These are phyloP conservation scores for Lypha dubia DNA, from an alignment of 2,888 invertebrate species.

Conservation along the genomic window DNA sequence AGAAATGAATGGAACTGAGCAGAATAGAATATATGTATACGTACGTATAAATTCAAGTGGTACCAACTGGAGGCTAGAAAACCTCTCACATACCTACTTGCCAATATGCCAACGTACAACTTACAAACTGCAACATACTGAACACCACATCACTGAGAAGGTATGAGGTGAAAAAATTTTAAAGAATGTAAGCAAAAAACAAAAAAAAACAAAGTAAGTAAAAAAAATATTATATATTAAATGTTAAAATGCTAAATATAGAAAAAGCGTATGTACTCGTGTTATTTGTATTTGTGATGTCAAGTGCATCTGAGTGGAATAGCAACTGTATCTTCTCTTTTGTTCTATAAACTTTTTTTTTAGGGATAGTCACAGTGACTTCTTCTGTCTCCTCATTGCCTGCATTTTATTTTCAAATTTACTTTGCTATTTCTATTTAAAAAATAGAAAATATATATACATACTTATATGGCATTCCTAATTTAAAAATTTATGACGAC, in stretches of 20 bases:
- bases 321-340: conserved; percentile 61
- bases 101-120: background rate
- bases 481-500: conserved; percentile 62
- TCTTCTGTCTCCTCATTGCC: background rate
- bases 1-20: conserved; percentile 27
- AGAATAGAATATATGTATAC: conserved; percentile 34
- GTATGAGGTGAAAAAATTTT: conserved; percentile 8
- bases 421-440: background rate
- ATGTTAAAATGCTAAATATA: conserved; percentile 50
- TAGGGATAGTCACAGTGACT: conserved; percentile 2
- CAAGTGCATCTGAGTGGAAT: conserved; percentile 67
- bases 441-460: no score
- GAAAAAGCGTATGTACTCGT: background rate
- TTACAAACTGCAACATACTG: background rate
- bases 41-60: conserved; percentile 49
- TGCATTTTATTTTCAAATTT: conserved; percentile 4
- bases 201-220: no score
- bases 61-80: conserved; percentile 45
- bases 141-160: no score
- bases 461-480: conserved; percentile 53
- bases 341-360: conserved; percentile 7
- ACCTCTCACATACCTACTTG: conserved; percentile 8
- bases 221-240: no score
- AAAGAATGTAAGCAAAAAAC: conserved; percentile 17
- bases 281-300: conserved; percentile 58